Conservation (phyloP, 2,797 vertebrate species). For the Lacerta bilineata region DNA sequence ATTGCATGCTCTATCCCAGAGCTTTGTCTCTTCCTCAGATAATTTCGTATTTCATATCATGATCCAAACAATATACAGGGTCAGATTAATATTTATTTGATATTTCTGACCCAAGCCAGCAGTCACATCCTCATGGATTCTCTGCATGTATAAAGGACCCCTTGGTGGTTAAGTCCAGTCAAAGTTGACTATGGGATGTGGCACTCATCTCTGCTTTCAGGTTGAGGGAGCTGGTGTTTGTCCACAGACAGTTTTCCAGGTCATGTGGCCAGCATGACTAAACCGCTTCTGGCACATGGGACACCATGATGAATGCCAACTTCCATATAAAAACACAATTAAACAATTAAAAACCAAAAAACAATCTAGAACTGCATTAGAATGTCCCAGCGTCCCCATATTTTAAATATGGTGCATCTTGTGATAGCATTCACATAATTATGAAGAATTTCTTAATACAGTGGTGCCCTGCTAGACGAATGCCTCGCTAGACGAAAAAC, state of each 20-base stretch:
- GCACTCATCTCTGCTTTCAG: no score
- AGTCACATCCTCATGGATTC: background rate
- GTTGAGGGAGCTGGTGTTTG: no score
- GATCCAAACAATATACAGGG: background rate
- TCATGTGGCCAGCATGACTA: no score
- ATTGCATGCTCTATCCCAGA: background rate
- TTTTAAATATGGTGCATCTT: background rate
- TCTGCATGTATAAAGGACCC: background rate
- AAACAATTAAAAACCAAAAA: no score
- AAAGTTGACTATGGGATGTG: no score
- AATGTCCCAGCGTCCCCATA: background rate
- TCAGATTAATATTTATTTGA: background rate
- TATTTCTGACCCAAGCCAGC: background rate
- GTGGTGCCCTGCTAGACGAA: no score
- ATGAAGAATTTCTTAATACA: background rate
- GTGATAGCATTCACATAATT: background rate
- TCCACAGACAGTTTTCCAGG: no score
- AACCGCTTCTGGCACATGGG: no score
- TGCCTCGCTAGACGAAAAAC: no score
- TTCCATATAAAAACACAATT: no score
- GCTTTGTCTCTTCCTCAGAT: background rate
- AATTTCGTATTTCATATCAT: background rate
- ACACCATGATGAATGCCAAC: no score
- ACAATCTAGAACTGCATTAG: background rate
- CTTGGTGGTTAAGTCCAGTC: no score